phyloP scores from a whole-genome alignment of 1,140 invertebrate genomes.

The Brachystomella parvula region DNA sequence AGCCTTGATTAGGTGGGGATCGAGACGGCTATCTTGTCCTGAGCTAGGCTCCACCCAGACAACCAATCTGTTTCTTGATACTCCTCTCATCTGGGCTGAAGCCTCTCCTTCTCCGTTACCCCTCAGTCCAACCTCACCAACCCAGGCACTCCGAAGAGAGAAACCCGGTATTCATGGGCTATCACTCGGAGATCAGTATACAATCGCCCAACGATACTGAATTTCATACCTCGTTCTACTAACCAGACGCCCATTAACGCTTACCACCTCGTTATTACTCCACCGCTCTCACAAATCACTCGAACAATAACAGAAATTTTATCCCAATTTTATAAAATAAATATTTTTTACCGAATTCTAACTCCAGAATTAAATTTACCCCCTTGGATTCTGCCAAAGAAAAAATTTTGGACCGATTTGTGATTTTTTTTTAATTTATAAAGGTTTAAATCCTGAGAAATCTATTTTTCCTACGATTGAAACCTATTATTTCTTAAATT shows the following conservation, averaged over 20 bases:
- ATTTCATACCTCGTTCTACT: neutral
- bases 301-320: neutral
- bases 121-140: neutral
- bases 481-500: too few species aligned
- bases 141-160: neutral
- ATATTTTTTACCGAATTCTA: too few species aligned
- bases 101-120: neutral
- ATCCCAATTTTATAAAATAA: too few species aligned
- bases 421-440: too few species aligned
- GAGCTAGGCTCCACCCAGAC: slow-evolving; percentile 31
- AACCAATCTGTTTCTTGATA: slow-evolving; percentile 26
- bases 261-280: neutral
- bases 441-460: too few species aligned
- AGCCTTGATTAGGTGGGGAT: slow-evolving; percentile 35
- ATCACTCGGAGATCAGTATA: slow-evolving; percentile 34
- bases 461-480: too few species aligned
- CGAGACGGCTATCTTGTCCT: slow-evolving; percentile 29
- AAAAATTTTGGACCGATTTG: too few species aligned
- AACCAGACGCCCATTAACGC: neutral
- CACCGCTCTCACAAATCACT: neutral
- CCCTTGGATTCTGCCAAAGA: too few species aligned
- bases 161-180: slow-evolving; percentile 25
- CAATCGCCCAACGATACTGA: slow-evolving; percentile 31
- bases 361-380: too few species aligned
- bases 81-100: neutral